A percentile compares a stretch with the other conserved stretches of the same genome.
Evolutionary conservation across 2,797 vertebrate genomes (phyloP).

Genomic region (Hozukius guyotensis): DNA sequence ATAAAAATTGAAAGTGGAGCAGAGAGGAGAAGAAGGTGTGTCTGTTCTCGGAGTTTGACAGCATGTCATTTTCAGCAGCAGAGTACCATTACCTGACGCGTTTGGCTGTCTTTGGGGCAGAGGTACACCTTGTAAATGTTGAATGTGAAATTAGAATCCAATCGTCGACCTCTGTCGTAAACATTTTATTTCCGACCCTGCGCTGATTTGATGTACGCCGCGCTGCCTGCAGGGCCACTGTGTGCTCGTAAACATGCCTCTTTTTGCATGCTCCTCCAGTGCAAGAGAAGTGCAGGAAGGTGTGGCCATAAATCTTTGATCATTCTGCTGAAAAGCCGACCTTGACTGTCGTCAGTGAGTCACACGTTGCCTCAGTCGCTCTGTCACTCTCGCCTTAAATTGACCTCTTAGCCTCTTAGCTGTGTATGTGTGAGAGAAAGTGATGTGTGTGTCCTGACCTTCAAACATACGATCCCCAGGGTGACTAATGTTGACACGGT

Average conservation of each 20-base stretch:
- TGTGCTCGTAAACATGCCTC: slow-evolving; percentile 67
- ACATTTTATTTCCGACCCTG: slow-evolving; percentile 62
- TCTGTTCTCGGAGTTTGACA: slow-evolving; percentile 48
- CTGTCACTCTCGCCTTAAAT: slow-evolving; percentile 32
- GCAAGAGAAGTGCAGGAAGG: slow-evolving; percentile 46
- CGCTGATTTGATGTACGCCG: slow-evolving; percentile 49
- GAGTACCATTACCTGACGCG: slow-evolving; percentile 41
- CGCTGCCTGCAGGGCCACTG: slow-evolving; percentile 32
- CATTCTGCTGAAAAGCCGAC: slow-evolving; percentile 48
- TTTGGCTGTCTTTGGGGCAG: slow-evolving; percentile 45
- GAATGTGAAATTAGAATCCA: slow-evolving; percentile 76
- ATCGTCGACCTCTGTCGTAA: slow-evolving; percentile 66
- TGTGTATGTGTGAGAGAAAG: slow-evolving; percentile 12
- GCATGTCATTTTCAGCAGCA: slow-evolving; percentile 59
- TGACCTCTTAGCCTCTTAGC: slow-evolving; percentile 26
- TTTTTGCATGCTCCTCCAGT: slow-evolving; percentile 37
- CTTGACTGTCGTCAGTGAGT: slow-evolving; percentile 61
- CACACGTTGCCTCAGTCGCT: slow-evolving; percentile 40
- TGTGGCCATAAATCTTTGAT: slow-evolving; percentile 66
- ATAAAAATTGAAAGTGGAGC: slow-evolving; percentile 54
- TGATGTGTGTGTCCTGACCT: neutral
- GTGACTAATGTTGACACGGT: neutral
- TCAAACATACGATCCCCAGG: neutral
- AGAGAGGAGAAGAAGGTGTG: slow-evolving; percentile 39
- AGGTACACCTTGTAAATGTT: slow-evolving; percentile 68